Base-by-base conservation (phyloP, 2,113 vertebrate species). In the Grammomys dolichurus region DNA sequence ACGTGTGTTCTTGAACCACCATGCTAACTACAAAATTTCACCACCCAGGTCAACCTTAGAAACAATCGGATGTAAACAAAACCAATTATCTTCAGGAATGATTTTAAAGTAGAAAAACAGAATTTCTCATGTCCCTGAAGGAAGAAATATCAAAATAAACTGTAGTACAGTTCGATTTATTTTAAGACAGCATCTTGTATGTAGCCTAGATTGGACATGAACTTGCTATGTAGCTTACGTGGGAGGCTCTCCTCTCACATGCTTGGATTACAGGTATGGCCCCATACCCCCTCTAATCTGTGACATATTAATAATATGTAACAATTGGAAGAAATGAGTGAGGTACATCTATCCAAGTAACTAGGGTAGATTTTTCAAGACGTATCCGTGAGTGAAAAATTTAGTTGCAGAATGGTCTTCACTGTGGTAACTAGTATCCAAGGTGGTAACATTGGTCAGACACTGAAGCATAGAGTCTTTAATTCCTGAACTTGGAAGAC, bases 81-180 rank as follows among this genome's bases (percentile, higher is more conserved):
- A 93, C 4, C 60, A 92, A 51, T 31, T 86, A 65, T 76, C 10
- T 9, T 65, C 22, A 76, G 65, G 43, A 76, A 84, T 72, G 28
- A 85, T 92, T 81, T 87, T 84, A 72, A 78, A 90, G 78, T 20
- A 36, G 60, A 91, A 95, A 87, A 84, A 69, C 28, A 7, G 31
- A 72, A 54, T 19, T 24, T 17, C 0, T n/a, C 72, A 36, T 54
- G 8, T n/a, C 12, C 43, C 8, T 43, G 48, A 88, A 75, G 16
- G 17, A 82, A 20, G 9, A 78, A 87, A 1, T 84, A 20, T 94
- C 13, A 46, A 85, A 87, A 72, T 92, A 82, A 86, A 65, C 16
- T 31, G 28, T 85, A 19, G 26, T 65, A 65, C 43, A 5, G 54
- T 67, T 86, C 20, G 60, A 65, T 67, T 85, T 86, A 33, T 11